Evolutionary conservation across 2,797 vertebrate genomes (phyloP), one percentile per base, ranked within the genome.

Genomic region (Pteropus rufus): DNA sequence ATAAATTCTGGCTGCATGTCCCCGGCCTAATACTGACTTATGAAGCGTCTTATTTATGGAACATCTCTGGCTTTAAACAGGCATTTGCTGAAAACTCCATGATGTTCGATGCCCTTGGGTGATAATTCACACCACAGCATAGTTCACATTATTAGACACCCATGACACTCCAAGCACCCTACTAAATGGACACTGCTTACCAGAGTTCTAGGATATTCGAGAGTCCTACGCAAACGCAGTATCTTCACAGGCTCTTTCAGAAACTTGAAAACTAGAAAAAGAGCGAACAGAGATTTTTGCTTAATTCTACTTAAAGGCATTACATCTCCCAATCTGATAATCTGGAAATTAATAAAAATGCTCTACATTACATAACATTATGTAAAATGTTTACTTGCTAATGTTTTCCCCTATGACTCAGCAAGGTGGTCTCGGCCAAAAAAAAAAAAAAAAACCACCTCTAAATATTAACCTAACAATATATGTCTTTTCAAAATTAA

Each of bases 311-410:
- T 54, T 85, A 85, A 62, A 87, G 24, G 23, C 39, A 70, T 87
- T 75, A 69, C 79, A 73, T 18, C 60, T 34, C 24, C 58, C 36
- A 73, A 1, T 3, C 67, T 16, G 58, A 36, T 31, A 10, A 52
- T 58, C 34, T 16, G 60, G 29, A 75, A 67, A 90, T 89, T 73
- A 54, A 83, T 87, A 83, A 10, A 79, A 87, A 67, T 86, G 7
- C 2, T 58, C 26, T 39, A 69, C 11, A 69, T 91, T 72, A 82
- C 6, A 49, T 24, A 94, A 5, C 6, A 65, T 75, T 46, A 29
- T n/a, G 16, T 84, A 49, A 93, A 92, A 83, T 62, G 62, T 83
- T 87, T 89, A 29, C 44, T 93, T 62, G 14, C 15, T 86, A 94
- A 79, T 62, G 14, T 73, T 85, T 94, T 77, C 36, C 36, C 67